A percentile compares a stretch with the other conserved stretches of the same genome.
Evolutionary conservation across 2,797 vertebrate genomes (phyloP).

Genomic region (Acestrorhynchus altus): DNA sequence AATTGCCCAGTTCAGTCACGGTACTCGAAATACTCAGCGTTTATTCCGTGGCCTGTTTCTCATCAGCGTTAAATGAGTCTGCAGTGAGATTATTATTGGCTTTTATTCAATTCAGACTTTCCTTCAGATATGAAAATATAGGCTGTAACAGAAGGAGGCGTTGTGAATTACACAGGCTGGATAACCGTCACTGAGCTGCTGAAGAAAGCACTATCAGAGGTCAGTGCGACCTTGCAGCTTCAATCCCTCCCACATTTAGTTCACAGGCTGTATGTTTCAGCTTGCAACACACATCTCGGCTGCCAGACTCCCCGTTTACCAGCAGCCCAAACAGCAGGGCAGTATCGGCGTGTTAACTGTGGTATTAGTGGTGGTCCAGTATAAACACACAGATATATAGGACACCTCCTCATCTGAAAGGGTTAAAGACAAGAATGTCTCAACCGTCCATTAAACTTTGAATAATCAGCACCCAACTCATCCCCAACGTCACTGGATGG

Average conservation of each 20-base stretch:
- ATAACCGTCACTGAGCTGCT: not conserved
- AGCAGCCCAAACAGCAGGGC: constrained; percentile 23
- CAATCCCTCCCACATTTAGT: not conserved
- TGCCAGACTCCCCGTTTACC: not conserved
- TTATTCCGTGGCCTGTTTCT: not conserved
- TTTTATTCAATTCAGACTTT: constrained; percentile 13
- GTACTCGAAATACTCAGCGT: not conserved
- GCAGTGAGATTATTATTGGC: not conserved
- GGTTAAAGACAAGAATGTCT: too few relatives aligned
- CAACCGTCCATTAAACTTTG: too few relatives aligned
- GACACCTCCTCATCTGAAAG: too few relatives aligned
- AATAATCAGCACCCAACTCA: too few relatives aligned
- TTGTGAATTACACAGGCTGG: constrained; percentile 6
- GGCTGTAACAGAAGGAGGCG: not conserved
- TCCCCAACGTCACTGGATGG: too few relatives aligned
- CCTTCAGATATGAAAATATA: constrained; percentile 1
- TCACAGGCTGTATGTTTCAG: constrained; percentile 20
- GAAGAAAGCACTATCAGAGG: not conserved
- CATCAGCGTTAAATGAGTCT: constrained; percentile 5
- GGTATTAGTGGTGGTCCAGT: not conserved
- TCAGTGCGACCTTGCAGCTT: constrained; percentile 10
- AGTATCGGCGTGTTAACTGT: constrained; percentile 19
- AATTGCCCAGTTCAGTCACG: not conserved
- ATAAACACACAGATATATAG: not conserved
- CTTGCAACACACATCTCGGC: constrained; percentile 14